Base-by-base conservation (phyloP, 2,797 vertebrate genomes). In the Girardinus metallicus region DNA sequence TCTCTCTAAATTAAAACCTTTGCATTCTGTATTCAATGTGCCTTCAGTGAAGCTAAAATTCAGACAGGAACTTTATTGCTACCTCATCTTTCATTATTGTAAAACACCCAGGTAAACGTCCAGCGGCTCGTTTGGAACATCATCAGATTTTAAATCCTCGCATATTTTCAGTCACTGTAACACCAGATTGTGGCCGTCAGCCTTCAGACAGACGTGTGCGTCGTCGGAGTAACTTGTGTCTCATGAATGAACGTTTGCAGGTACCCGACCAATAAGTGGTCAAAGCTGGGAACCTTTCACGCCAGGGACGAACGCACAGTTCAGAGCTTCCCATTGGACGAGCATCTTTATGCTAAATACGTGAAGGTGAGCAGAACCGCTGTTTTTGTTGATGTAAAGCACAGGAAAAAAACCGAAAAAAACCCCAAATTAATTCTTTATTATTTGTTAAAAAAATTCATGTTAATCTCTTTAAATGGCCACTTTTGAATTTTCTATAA, bases 301-400 rank as follows among this genome's bases (percentile, higher is more conserved):
- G 98, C 95, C 60, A 96, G 97, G 83, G 98, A 99, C 83, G 98
- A 99, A 88, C 97, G 99, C 75, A 99, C 96, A 44, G 96, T 99
- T 51, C 98, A 99, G 94, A 99, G 97, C 87, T 99, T 99, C 92
- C 98, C 98, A 51, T 91, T 99, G 86, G 98, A 99, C 84, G 98
- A 99, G 76, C 98, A 99, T 93, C 96, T 99, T 93, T 99, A 99
- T 87, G 98, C 99, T 77, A 99, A 99, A 98, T 99, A 98, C 68
- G 97, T 99, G 73, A 99, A 99, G 97, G 99, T 99, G 95, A 95
- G 83, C 44, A 80, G 36, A 34, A 82, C 10, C 16, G n/a, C 29
- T 15, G 6, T 82, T 77, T 68, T 0, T 68, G 10, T 3, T 66
- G 16, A 41, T 71, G 34, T 60, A 46, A 23, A 43, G 55, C 26